Conservation (phyloP, 2,888 invertebrate genomes). For the Orgyia antiqua region DNA sequence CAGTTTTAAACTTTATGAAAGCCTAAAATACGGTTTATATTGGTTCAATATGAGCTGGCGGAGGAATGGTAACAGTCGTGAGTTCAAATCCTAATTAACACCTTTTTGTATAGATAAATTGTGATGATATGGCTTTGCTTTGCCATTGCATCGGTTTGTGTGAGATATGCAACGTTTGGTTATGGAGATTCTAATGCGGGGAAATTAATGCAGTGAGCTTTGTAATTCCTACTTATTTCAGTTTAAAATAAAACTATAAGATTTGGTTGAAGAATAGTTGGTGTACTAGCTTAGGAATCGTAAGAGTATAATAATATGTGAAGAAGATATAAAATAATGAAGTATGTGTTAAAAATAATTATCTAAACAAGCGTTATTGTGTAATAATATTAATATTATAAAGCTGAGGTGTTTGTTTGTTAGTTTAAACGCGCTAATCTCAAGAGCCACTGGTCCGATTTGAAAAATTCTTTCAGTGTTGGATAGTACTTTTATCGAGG, state of each 20-base stretch:
- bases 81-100: slow-evolving; percentile 75
- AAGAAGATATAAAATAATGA: too few relatives aligned
- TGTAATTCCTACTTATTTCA: neutral
- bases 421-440: too few relatives aligned
- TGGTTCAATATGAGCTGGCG: slow-evolving; percentile 15
- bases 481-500: too few relatives aligned
- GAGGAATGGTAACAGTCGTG: slow-evolving; percentile 66
- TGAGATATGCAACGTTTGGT: slow-evolving; percentile 32
- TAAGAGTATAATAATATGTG: too few relatives aligned
- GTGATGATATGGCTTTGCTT: slow-evolving; percentile 55
- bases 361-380: too few relatives aligned
- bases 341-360: too few relatives aligned
- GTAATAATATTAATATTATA: too few relatives aligned
- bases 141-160: slow-evolving; percentile 43
- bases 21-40: slow-evolving; percentile 23
- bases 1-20: slow-evolving; percentile 25
- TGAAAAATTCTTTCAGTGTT: too few relatives aligned
- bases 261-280: too few relatives aligned
- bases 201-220: slow-evolving; percentile 19
- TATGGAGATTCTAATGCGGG: slow-evolving; percentile 22
- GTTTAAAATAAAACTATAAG: neutral
- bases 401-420: too few relatives aligned
- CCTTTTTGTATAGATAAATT: slow-evolving; percentile 71
- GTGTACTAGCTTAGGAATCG: too few relatives aligned
- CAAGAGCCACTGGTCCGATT: too few relatives aligned